These are phyloP conservation scores for Chymomyza caudatula DNA, from an alignment of 2,888 invertebrate species.

Conservation along the genomic window DNA sequence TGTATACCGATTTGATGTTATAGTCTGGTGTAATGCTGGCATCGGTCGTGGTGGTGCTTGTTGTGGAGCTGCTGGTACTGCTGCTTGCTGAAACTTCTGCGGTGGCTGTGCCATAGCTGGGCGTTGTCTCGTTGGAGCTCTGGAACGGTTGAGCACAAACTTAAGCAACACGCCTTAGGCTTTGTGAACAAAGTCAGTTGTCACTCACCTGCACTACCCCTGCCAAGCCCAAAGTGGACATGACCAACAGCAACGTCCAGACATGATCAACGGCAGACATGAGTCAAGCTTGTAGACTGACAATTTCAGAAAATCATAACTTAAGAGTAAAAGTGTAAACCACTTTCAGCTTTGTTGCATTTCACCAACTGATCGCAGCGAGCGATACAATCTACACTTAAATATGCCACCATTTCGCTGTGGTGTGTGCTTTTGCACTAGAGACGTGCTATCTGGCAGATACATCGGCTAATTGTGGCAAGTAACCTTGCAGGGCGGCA, in stretches of 20 bases:
- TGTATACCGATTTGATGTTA: not conserved
- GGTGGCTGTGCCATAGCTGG: not conserved
- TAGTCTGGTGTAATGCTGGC: not conserved
- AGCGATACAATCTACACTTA: constrained; percentile 24
- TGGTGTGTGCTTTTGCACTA: constrained; percentile 1
- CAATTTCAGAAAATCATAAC: not conserved
- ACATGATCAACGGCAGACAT: not conserved
- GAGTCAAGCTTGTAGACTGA: not conserved
- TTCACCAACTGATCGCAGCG: constrained; percentile 32
- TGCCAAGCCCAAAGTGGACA: not conserved
- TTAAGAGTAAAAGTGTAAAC: not conserved
- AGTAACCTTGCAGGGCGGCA: not conserved
- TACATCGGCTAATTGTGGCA: constrained; percentile 4
- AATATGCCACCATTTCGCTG: constrained; percentile 21
- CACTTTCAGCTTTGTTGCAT: constrained; percentile 28
- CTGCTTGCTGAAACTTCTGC: not conserved
- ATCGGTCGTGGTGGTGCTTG: too few species aligned
- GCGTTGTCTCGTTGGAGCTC: not conserved
- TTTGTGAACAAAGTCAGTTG: not conserved
- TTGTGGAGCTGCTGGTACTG: constrained; percentile 1
- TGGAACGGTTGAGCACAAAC: not conserved
- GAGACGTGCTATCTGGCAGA: constrained; percentile 21
- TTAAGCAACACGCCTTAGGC: not conserved
- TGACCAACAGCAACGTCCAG: not conserved
- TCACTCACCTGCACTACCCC: not conserved